Conservation (phyloP, 2,113 vertebrate genomes). For the Tamias sibiricus region DNA sequence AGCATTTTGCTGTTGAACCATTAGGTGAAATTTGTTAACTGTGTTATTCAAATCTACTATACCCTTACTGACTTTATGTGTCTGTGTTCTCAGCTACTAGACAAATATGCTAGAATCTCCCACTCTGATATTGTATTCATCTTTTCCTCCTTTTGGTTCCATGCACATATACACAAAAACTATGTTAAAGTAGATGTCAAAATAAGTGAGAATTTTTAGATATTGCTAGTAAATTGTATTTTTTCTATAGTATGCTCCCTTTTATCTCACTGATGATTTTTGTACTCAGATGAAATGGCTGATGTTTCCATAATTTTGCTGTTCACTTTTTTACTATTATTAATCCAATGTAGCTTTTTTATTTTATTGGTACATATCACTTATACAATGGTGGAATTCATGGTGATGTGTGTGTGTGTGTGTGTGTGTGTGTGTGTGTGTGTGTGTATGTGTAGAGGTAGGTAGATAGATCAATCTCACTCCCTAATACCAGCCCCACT, state of each 20-base stretch:
- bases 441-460: no score
- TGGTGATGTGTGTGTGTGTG: no score
- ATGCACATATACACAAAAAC: neutral
- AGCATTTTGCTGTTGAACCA: neutral
- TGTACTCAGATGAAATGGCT: neutral
- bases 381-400: neutral
- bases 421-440: no score
- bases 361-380: neutral
- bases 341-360: neutral
- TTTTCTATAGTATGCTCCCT: neutral
- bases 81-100: neutral
- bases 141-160: neutral
- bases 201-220: neutral
- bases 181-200: neutral
- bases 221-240: neutral
- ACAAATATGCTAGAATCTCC: neutral
- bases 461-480: no score
- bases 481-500: neutral
- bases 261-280: conserved; percentile 26
- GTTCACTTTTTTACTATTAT: neutral
- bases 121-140: neutral
- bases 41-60: neutral
- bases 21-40: neutral
- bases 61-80: neutral
- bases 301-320: neutral